Percentiles rank a stretch among this genome's conserved stretches.
phyloP scores from a whole-genome alignment of 2,797 vertebrate species.

The Acrossocheilus fasciatus region DNA sequence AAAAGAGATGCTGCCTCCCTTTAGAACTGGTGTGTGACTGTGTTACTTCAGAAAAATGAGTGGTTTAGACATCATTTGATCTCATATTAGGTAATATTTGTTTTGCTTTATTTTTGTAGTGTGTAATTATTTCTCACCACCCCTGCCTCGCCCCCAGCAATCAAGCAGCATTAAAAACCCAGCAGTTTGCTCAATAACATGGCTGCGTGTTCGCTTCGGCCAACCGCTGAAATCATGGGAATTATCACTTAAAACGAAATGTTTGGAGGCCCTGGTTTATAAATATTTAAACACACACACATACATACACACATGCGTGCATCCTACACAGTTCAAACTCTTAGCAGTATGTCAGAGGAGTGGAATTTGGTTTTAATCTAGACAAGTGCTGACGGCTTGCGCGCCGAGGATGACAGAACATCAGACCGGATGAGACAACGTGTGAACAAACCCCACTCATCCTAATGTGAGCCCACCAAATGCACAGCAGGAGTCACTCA shows the following conservation, averaged over 20 bases:
- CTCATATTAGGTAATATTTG: conserved; percentile 9
- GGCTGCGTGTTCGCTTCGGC: background rate
- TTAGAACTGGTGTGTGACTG: background rate
- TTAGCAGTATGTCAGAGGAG: conserved; percentile 51
- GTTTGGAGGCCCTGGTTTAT: conserved; percentile 33
- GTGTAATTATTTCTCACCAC: background rate
- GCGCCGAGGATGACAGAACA: conserved; percentile 43
- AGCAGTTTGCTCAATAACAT: conserved; percentile 13
- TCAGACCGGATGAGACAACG: conserved; percentile 46
- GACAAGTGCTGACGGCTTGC: conserved; percentile 52
- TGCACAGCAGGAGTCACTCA: conserved; percentile 35
- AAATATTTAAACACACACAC: conserved; percentile 31
- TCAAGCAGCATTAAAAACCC: conserved; percentile 22
- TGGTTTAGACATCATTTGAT: conserved; percentile 8
- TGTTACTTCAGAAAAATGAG: background rate
- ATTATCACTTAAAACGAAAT: conserved; percentile 17
- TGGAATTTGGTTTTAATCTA: conserved; percentile 56
- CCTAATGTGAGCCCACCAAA: conserved; percentile 53
- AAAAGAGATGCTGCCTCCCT: background rate
- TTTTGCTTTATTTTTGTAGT: conserved; percentile 9
- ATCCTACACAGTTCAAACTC: conserved; percentile 27
- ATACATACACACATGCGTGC: background rate
- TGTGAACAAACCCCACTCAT: conserved; percentile 57
- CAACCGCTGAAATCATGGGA: conserved; percentile 28
- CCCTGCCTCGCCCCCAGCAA: conserved; percentile 13